phyloP scores from a whole-genome alignment of 2,113 vertebrate genomes.

The Aramus guarauna region DNA sequence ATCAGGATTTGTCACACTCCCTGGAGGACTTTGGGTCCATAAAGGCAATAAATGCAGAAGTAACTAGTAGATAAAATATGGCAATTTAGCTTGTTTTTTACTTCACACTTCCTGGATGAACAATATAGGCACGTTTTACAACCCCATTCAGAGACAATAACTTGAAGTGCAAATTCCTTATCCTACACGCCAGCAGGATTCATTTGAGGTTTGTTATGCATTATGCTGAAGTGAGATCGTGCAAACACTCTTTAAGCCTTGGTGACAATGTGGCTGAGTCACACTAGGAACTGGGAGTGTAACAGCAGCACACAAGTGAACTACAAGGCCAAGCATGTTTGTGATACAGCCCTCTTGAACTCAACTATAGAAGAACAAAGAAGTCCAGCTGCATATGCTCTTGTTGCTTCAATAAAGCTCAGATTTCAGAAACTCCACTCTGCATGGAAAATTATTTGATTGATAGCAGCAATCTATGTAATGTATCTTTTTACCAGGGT shows the following conservation, averaged over 20 bases:
- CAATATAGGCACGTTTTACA: constrained; percentile 18
- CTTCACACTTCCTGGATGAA: constrained; percentile 47
- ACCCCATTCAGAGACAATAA: not conserved
- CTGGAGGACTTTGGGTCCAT: constrained; percentile 16
- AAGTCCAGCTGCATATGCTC: not conserved
- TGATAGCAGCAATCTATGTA: not conserved
- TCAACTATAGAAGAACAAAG: not conserved
- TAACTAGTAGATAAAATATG: constrained; percentile 26
- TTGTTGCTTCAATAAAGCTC: not conserved
- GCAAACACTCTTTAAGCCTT: not conserved
- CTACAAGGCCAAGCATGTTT: not conserved
- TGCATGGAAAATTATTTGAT: not conserved
- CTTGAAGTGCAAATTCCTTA: constrained; percentile 10
- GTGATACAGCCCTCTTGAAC: not conserved
- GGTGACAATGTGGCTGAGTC: not conserved
- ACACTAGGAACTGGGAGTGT: not conserved
- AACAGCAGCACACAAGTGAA: not conserved
- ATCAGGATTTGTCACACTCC: constrained; percentile 14
- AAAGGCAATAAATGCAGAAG: constrained; percentile 18
- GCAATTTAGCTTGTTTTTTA: constrained; percentile 34
- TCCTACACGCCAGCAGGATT: not conserved
- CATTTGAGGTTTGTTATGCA: not conserved
- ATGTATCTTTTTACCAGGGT: not conserved
- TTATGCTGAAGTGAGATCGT: not conserved
- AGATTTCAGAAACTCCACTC: not conserved